Percentiles rank a stretch among this genome's conserved stretches.
phyloP scores from a whole-genome alignment of 1,140 invertebrate genomes.

The Oryzaephilus surinamensis region DNA sequence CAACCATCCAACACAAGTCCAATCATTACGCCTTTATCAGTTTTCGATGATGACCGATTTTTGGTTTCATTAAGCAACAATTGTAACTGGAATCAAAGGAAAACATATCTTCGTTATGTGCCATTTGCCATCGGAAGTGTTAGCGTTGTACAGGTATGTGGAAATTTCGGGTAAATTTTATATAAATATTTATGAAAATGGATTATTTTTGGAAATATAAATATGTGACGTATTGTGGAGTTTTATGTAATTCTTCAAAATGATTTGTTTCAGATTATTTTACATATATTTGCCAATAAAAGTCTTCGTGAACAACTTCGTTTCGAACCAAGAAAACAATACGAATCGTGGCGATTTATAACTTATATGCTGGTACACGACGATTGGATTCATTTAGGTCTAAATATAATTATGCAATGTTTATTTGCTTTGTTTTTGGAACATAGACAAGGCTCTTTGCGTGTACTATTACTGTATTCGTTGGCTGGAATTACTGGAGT shows the following conservation, averaged over 20 bases:
- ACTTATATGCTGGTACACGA: slow-evolving; percentile 79
- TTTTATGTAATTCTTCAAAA: background rate
- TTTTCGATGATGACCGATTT: too few species aligned
- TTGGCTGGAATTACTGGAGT: slow-evolving; percentile 59
- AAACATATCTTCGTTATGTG: slow-evolving; percentile 16
- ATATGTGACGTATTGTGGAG: too few species aligned
- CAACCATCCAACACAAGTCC: too few species aligned
- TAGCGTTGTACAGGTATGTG: slow-evolving; percentile 21
- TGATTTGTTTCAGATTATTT: slow-evolving; percentile 37
- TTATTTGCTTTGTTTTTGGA: slow-evolving; percentile 62
- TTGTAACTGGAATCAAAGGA: slow-evolving; percentile 11
- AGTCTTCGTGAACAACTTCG: slow-evolving; percentile 46
- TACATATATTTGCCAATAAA: slow-evolving; percentile 40
- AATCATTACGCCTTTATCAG: too few species aligned
- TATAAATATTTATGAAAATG: slow-evolving; percentile 1
- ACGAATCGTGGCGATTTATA: slow-evolving; percentile 66
- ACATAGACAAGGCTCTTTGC: slow-evolving; percentile 70
- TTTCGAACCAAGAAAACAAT: slow-evolving; percentile 55
- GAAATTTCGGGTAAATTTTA: background rate
- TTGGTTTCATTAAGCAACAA: too few species aligned
- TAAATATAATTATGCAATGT: slow-evolving; percentile 55
- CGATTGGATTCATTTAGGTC: slow-evolving; percentile 48
- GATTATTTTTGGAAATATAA: slow-evolving; percentile 6
- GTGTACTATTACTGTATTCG: slow-evolving; percentile 59
- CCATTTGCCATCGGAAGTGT: slow-evolving; percentile 17